A percentile compares a stretch with the other conserved stretches of the same genome.
phyloP scores from a whole-genome alignment of 2,113 vertebrate species.

The Calyptomena viridis region DNA sequence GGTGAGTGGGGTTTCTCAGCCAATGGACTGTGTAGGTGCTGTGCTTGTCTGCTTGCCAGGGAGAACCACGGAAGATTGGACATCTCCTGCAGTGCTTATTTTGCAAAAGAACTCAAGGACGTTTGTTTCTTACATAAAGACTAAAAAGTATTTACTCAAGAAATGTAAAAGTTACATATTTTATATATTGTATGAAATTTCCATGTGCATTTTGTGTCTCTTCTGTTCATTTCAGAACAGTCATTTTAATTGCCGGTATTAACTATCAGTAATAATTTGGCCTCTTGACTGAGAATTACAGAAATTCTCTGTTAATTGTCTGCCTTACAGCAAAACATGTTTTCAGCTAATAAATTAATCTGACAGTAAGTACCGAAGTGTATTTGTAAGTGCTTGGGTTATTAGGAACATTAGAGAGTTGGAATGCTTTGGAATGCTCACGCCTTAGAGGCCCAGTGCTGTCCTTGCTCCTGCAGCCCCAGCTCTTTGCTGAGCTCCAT shows the following conservation, averaged over 20 bases:
- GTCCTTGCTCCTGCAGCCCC: neutral
- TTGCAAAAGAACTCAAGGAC: neutral
- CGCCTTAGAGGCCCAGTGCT: rapidly evolving
- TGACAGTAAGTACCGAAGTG: neutral
- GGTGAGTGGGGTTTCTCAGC: neutral
- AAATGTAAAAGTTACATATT: neutral
- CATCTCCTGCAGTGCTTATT: neutral
- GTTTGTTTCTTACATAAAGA: neutral
- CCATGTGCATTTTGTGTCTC: neutral
- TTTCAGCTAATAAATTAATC: constrained; percentile 47
- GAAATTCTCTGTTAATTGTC: neutral
- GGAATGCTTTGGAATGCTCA: neutral
- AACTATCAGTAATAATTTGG: neutral
- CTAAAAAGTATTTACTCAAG: neutral
- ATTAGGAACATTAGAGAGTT: neutral
- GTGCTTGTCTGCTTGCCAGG: neutral
- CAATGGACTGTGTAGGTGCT: neutral
- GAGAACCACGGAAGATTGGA: neutral
- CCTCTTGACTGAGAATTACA: neutral
- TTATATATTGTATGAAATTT: constrained; percentile 2
- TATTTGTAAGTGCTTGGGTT: neutral
- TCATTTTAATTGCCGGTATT: neutral
- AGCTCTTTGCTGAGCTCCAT: neutral
- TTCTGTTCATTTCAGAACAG: neutral
- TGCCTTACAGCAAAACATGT: constrained; percentile 37